Evolutionary conservation across 53 echinoderm and acorn worm genomes (phyloP).

Genomic region (Arbacia lixula): DNA sequence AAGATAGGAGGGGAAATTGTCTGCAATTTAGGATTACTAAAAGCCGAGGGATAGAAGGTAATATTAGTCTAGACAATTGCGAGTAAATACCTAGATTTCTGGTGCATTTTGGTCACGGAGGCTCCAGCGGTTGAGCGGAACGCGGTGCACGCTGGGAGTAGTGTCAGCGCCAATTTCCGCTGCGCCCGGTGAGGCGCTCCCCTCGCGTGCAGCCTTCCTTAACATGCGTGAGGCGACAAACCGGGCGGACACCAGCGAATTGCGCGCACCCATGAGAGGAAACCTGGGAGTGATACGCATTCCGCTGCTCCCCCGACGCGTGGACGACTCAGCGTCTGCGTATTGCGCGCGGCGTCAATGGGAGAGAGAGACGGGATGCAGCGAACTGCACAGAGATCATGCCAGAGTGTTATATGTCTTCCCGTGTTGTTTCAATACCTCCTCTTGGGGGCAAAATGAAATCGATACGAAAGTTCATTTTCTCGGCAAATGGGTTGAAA

Average conservation of each 20-base stretch:
- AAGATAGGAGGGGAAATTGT: too few relatives aligned
- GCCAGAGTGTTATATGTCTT: conserved; percentile 22
- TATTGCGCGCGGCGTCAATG: neutral
- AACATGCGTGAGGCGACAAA: conserved; percentile 13
- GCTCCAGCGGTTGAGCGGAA: too few relatives aligned
- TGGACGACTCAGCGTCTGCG: neutral
- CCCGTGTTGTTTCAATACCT: conserved; percentile 27
- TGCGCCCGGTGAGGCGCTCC: neutral
- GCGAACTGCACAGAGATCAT: neutral
- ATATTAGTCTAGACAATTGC: too few relatives aligned
- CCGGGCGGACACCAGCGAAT: conserved; percentile 44
- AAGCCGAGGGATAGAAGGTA: too few relatives aligned
- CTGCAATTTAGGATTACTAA: too few relatives aligned
- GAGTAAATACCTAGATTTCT: too few relatives aligned
- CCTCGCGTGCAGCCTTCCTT: conserved; percentile 21
- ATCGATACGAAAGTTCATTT: conserved; percentile 44
- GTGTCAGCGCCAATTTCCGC: conserved; percentile 34
- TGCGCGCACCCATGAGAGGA: conserved; percentile 24
- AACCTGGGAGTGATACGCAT: neutral
- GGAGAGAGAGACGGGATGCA: neutral
- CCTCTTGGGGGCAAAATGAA: conserved; percentile 3
- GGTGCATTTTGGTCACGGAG: too few relatives aligned
- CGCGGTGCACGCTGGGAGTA: neutral
- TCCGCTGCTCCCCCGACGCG: conserved; percentile 16
- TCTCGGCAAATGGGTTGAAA: neutral